Evolutionary conservation across 2,113 vertebrate species (phyloP), one percentile per base, ranked within the genome.

Genomic region (Oophaga pumilio): DNA sequence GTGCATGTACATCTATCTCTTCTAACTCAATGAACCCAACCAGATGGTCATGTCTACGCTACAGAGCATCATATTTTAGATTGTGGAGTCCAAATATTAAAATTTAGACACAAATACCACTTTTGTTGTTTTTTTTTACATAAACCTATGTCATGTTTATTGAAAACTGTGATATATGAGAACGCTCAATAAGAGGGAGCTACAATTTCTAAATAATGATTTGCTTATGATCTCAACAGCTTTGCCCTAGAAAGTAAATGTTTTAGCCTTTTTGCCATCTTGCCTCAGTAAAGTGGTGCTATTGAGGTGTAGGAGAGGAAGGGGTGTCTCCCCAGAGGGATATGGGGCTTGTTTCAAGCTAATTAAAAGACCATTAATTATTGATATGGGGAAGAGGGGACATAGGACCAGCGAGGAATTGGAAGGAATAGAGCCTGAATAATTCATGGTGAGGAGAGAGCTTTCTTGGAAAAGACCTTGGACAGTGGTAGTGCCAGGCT

Each of bases 311-410:
- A 53, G 56, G 68, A 56, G 8, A 82, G 53, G 53, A 87, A 73
- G 57, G 86, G 68, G 66, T 82, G 79, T 14, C 33, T 87, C 86
- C 86, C 86, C 56, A 74, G 86, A 64, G 69, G 77, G n/a, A 50
- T 74, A 59, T 69, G 78, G 85, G 86, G 78, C 85, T 74, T 81
- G 49, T 82, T 87, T 87, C 66, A 81, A 87, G 56, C 79, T 87
- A 81, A 87, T 87, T 87, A 87, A 87, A 87, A 87, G 86, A 56
- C 86, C 86, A 87, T 87, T 87, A 81, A 87, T 82, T 82, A 82
- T 87, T 87, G 69, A 87, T 87, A 87, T 82, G n/a, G 68, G 57
- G 78, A 82, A 87, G 66, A 81, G 79, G 86, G 86, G 71, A 82
- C 86, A 87, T 66, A 87, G 86, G 79, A 76, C 86, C 78, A 76